Evolutionary conservation across 2,113 vertebrate genomes (phyloP).

Genomic region (Engystomops pustulosus): DNA sequence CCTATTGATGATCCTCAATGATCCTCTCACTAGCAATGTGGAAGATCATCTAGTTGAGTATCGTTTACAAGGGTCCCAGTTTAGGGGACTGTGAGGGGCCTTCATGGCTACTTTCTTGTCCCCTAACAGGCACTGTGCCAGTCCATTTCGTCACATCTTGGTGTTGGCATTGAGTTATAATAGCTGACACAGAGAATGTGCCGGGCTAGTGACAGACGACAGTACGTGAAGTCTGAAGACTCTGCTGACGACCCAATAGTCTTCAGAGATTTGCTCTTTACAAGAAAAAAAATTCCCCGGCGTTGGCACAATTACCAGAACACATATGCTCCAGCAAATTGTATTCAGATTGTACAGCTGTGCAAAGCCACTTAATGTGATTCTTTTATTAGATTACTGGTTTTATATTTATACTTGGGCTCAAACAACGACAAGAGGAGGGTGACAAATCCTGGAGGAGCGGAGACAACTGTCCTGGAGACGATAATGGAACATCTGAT

Average conservation of each 20-base stretch:
- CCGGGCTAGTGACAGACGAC: neutral
- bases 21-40: too few species aligned
- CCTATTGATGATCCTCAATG: too few species aligned
- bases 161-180: neutral
- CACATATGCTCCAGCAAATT: slow-evolving; percentile 48
- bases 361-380: slow-evolving; percentile 37
- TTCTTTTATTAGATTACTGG: slow-evolving; percentile 50
- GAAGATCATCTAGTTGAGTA: too few species aligned
- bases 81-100: too few species aligned
- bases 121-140: too few species aligned
- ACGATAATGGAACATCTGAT: neutral
- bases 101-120: too few species aligned
- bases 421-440: neutral
- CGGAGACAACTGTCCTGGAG: neutral
- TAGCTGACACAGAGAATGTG: neutral
- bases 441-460: neutral
- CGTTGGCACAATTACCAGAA: slow-evolving; percentile 33
- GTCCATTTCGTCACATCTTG: too few species aligned
- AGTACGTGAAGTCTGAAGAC: neutral
- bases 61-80: too few species aligned
- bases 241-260: neutral
- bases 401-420: slow-evolving; percentile 39
- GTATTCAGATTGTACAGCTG: slow-evolving; percentile 50
- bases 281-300: neutral
- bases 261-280: neutral